These are phyloP conservation scores for Dicerorhinus sumatrensis DNA, from an alignment of 2,113 vertebrate species.

Conservation along the genomic window DNA sequence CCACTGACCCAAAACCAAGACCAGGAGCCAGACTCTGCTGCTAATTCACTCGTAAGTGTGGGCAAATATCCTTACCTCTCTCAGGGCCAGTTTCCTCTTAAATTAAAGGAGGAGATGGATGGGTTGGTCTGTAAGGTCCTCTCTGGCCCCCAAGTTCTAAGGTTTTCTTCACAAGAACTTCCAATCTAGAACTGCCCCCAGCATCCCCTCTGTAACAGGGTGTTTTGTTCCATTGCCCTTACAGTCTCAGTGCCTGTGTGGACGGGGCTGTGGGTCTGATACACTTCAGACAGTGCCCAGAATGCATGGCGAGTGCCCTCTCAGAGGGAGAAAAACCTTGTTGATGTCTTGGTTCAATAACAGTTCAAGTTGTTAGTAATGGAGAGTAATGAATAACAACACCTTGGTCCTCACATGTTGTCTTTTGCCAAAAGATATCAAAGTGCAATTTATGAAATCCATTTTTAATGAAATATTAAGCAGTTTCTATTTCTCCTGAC, in stretches of 20 bases:
- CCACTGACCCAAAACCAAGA: not conserved
- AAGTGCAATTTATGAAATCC: constrained; percentile 80
- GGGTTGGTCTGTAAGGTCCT: not conserved
- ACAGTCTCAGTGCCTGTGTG: not conserved
- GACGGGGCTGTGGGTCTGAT: not conserved
- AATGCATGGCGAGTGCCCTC: not conserved
- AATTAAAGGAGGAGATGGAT: not conserved
- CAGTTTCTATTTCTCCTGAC: constrained; percentile 79
- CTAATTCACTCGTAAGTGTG: not conserved
- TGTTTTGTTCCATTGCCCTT: not conserved
- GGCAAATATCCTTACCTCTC: not conserved
- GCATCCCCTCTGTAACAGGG: not conserved
- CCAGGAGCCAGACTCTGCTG: not conserved
- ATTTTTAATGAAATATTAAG: constrained; percentile 84
- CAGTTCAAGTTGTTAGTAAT: constrained; percentile 78
- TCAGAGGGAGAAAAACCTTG: constrained; percentile 19
- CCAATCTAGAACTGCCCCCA: not conserved
- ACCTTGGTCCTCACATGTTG: constrained; percentile 48
- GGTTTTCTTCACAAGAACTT: constrained; percentile 18
- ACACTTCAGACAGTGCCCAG: not conserved
- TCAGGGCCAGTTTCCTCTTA: not conserved
- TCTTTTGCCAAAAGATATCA: constrained; percentile 68
- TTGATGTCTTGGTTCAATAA: constrained; percentile 67
- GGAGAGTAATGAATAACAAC: constrained; percentile 75
- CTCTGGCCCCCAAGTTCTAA: not conserved